Evolutionary conservation across 2,888 invertebrate genomes (phyloP).

Genomic region (Deilephila elpenor): DNA sequence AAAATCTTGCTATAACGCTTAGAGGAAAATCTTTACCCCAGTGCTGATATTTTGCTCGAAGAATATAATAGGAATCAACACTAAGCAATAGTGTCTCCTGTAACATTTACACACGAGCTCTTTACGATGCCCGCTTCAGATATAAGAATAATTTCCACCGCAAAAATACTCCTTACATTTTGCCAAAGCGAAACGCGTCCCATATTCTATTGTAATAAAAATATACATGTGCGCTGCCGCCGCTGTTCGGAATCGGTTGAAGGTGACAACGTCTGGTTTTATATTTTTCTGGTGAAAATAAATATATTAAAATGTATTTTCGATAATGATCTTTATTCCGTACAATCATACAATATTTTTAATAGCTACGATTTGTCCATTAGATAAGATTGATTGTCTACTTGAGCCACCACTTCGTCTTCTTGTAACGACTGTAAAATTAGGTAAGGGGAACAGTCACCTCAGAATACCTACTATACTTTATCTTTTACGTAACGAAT

Average conservation of each 20-base stretch:
- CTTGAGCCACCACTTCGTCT: no score
- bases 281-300: neutral
- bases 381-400: no score
- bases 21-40: neutral
- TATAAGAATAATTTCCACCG: constrained; percentile 45
- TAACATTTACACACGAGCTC: constrained; percentile 21
- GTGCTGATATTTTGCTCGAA: neutral
- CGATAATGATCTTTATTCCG: no score
- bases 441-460: no score
- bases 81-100: constrained; percentile 22
- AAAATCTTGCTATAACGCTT: no score
- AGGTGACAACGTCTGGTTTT: neutral
- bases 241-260: neutral
- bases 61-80: constrained; percentile 30
- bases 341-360: no score
- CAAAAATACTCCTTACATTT: constrained; percentile 62
- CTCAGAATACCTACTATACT: no score
- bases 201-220: constrained; percentile 67
- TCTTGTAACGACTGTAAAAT: no score
- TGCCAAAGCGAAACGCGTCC: constrained; percentile 55
- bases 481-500: no score
- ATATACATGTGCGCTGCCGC: constrained; percentile 53
- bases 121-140: constrained; percentile 29
- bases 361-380: no score
- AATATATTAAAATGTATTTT: no score